Base-by-base conservation (phyloP, 2,888 invertebrate species). In the Microplitis deprimator region DNA sequence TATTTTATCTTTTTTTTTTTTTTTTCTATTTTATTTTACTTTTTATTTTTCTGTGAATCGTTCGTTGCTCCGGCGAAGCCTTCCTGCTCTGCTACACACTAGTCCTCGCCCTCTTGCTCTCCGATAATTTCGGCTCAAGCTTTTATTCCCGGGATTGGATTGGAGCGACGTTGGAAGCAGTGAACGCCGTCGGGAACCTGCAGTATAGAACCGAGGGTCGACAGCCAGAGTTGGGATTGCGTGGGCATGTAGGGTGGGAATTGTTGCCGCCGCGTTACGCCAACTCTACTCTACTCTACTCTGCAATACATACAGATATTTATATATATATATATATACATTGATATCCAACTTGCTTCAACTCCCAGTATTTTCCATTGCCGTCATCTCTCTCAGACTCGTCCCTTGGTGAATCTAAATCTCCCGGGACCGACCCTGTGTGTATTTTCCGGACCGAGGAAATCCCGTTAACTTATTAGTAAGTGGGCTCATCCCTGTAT, bases 391-490 rank as follows among this genome's bases (percentile, higher is more conserved):
- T 50, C 65, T 65, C 13, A 4, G 20, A 29, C 38, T 29, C 50
- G 76, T 41, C 67, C 75, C 62, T 75, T 62, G 67, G 75, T 65
- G 77, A 80, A 80, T 80, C 80, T 76, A 76, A 79, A 77, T 77
- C 75, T 77, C 77, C 76, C 80, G 81, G 79, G 82, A 80, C 79
- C 82, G 83, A 82, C 81, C 81, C 78, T 79, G 76, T 81, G 76
- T 81, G 84, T 85, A 86, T 87, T 87, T 87, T 85, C 85, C 84
- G 80, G 83, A 81, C 83, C 82, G 82, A 82, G 87, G 85, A 86
- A 87, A 87, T 86, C 87, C 87, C 84, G 87, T 87, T 87, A 86
- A 86, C 85, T 87, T 86, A 87, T 87, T 87, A 87, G 87, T 87
- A 86, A 86, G 84, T 82, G 83, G 82, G 82, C 82, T 76, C 79